A percentile compares a stretch with the other conserved stretches of the same genome.
Conservation (phyloP, 64 coral and sea anemone species). For the Stichodactyla helianthus region DNA sequence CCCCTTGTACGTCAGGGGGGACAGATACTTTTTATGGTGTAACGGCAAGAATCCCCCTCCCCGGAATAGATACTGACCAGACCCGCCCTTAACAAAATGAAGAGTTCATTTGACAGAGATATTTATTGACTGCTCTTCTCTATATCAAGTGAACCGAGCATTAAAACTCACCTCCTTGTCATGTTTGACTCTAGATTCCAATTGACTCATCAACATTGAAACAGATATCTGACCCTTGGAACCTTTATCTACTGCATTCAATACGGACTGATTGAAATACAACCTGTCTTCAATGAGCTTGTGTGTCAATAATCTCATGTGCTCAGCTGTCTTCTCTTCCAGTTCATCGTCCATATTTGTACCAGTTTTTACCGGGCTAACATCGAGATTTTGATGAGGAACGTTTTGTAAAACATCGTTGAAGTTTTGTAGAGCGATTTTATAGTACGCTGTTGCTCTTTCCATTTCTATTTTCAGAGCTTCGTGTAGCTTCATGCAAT, state of each 20-base stretch:
- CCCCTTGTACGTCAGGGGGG: too few species aligned
- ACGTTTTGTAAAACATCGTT: slow-evolving; percentile 48
- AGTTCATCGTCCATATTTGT: slow-evolving; percentile 33
- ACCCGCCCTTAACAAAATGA: too few species aligned
- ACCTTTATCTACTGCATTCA: slow-evolving; percentile 61
- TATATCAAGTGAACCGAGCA: not conserved
- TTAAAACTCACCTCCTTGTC: slow-evolving; percentile 65
- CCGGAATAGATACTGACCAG: too few species aligned
- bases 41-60: too few species aligned
- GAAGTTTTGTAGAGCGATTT: slow-evolving; percentile 54
- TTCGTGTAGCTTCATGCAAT: slow-evolving; percentile 64
- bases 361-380: not conserved
- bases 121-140: too few species aligned
- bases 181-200: slow-evolving; percentile 68
- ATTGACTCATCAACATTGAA: slow-evolving; percentile 39
- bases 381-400: slow-evolving; percentile 35
- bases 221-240: slow-evolving; percentile 48
- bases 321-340: slow-evolving; percentile 28
- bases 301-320: slow-evolving; percentile 60
- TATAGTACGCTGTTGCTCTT: slow-evolving; percentile 45
- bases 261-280: slow-evolving; percentile 67
- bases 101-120: too few species aligned
- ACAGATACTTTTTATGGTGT: too few species aligned
- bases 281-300: slow-evolving; percentile 76
- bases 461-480: slow-evolving; percentile 77